Base-by-base conservation (phyloP, 2,888 invertebrate genomes). In the Drosophila meridiana region DNA sequence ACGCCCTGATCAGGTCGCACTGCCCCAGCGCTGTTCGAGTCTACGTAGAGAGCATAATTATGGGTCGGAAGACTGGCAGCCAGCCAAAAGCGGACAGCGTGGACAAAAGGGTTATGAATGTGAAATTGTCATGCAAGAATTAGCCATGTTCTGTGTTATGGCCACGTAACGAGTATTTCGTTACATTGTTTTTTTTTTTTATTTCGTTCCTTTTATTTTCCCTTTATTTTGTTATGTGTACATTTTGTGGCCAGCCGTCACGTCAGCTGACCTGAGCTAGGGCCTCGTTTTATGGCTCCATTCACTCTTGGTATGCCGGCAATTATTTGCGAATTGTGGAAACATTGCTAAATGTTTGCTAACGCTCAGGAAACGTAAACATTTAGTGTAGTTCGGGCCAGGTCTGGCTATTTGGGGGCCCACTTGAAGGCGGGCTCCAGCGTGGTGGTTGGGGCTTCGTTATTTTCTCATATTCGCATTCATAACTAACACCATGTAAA, bases 61-160 rank as follows among this genome's bases (percentile, higher is more conserved):
- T 89, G 89, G 89, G 83, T 68, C 82, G 80, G 68, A 87, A 80
- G 76, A 70, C 70, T 76, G 89, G 73, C 75, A 74, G 67, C 69
- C 53, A 56, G 70, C 80, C 60, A 75, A 71, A 69, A 26, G 53
- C 69, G 63, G 70, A 72, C 86, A 76, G 56, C 64, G 70, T 58
- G 67, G 47, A 80, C 80, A 81, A 86, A 89, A 88, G 87, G 87
- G 90, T 92, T 92, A 92, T 91, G 91, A 92, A 92, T 92, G 92
- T 90, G 92, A 80, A 89, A 87, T 91, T 92, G 92, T 91, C 92
- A 92, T 92, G 92, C 92, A 87, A 92, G 92, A 92, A 91, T 92
- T 92, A 91, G 90, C 89, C 82, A 83, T 86, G 87, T 90, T 89
- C 79, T 89, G 73, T 89, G 80, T 75, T 89, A 64, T 84, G 78